Conservation (phyloP, 2,113 vertebrate species). For the Zosterops lateralis region DNA sequence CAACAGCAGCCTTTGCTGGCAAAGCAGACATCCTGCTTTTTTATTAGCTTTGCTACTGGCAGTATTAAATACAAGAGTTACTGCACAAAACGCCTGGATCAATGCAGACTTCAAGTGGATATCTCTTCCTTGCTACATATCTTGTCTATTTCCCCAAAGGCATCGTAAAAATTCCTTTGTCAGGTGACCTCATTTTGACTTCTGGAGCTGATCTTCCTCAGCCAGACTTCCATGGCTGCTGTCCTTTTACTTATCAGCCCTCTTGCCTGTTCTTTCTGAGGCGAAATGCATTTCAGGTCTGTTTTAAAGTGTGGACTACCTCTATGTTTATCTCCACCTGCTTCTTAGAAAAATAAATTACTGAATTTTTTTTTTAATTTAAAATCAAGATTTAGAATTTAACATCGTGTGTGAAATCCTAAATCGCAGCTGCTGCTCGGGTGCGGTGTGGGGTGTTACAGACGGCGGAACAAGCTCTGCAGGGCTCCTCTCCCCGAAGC, state of each 20-base stretch:
- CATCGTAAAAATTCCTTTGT: neutral
- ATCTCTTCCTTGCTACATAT: rapidly evolving
- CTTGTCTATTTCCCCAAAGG: neutral
- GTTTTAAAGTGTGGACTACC: rapidly evolving
- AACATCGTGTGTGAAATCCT: neutral
- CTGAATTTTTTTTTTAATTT: too few species aligned
- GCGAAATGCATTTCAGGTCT: rapidly evolving
- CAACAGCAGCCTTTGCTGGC: neutral
- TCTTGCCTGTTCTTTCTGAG: neutral
- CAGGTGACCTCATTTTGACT: neutral
- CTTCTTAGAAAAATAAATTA: neutral
- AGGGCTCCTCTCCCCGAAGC: neutral
- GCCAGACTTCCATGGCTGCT: neutral
- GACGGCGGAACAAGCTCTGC: rapidly evolving
- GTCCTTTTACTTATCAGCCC: neutral
- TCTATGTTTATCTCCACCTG: neutral
- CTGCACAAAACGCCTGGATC: neutral
- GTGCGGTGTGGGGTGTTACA: rapidly evolving
- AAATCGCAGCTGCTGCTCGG: neutral
- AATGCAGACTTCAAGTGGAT: rapidly evolving
- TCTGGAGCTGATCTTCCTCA: neutral
- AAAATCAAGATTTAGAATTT: neutral
- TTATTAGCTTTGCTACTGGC: neutral
- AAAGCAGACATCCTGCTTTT: neutral
- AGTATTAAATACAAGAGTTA: rapidly evolving